Percentiles rank a stretch among this genome's conserved stretches.
phyloP scores from a whole-genome alignment of 2,888 invertebrate genomes.

The Acanthosoma haemorrhoidale region DNA sequence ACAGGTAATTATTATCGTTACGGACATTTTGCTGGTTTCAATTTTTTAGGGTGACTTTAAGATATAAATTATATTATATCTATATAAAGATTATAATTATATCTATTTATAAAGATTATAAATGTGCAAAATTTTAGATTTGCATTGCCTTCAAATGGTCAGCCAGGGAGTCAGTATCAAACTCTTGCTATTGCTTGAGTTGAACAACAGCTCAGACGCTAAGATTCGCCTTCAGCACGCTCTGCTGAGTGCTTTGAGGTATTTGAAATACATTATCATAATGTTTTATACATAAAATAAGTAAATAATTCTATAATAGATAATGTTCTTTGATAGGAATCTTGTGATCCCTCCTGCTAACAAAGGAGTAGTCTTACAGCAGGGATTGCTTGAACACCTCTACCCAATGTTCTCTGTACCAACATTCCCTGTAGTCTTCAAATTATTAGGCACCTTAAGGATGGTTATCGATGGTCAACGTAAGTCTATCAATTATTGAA shows the following conservation, averaged over 20 bases:
- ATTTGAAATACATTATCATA: neutral
- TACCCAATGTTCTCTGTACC: conserved; percentile 62
- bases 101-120: neutral
- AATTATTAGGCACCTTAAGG: conserved; percentile 74
- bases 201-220: conserved; percentile 56
- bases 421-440: conserved; percentile 73
- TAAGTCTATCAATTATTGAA: conserved; percentile 43
- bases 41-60: no score
- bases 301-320: neutral
- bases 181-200: conserved; percentile 49
- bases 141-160: conserved; percentile 78
- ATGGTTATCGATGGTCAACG: conserved; percentile 83
- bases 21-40: neutral
- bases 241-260: conserved; percentile 63
- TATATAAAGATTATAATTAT: neutral
- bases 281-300: neutral
- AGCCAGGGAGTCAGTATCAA: conserved; percentile 69
- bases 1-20: conserved; percentile 49
- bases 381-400: conserved; percentile 66
- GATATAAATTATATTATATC: no score
- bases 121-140: conserved; percentile 51
- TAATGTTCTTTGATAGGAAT: conserved; percentile 50
- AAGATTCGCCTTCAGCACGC: conserved; percentile 66
- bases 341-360: conserved; percentile 67
- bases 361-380: conserved; percentile 65